Conservation (phyloP, 2,888 invertebrate genomes). For the Phragmatobia fuliginosa region DNA sequence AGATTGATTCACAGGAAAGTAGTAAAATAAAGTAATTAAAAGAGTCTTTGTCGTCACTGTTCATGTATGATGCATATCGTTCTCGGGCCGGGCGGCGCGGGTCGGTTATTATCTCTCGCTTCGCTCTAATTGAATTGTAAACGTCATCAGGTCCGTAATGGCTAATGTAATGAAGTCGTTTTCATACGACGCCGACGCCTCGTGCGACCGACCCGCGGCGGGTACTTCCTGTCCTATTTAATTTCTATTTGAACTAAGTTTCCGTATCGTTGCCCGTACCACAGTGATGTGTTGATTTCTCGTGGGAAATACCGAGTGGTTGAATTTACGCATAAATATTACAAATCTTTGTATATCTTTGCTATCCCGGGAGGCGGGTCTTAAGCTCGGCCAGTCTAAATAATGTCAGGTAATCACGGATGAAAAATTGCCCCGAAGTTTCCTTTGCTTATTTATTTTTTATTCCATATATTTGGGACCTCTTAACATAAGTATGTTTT, state of each 20-base stretch:
- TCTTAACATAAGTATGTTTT: not conserved
- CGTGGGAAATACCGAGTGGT: conserved; percentile 50
- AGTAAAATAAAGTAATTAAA: conserved; percentile 12
- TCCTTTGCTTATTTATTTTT: conserved; percentile 21
- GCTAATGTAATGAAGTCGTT: conserved; percentile 21
- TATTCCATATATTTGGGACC: not conserved
- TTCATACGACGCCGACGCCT: not conserved
- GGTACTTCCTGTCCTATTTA: not conserved
- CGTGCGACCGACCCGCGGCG: not conserved
- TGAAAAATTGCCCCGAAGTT: conserved; percentile 34
- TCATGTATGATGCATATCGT: conserved; percentile 25
- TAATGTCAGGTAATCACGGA: conserved; percentile 43
- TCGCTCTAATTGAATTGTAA: conserved; percentile 51
- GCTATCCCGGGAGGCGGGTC: conserved; percentile 26
- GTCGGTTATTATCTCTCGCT: not conserved
- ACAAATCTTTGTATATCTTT: conserved; percentile 40
- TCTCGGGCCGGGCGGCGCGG: not conserved
- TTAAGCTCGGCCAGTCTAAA: conserved; percentile 34
- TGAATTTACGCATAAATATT: conserved; percentile 48
- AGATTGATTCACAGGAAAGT: conserved; percentile 17
- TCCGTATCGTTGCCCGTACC: conserved; percentile 30
- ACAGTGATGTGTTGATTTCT: conserved; percentile 46
- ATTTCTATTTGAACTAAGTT: conserved; percentile 15
- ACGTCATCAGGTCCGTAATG: conserved; percentile 39
- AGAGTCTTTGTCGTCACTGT: not conserved